Conservation (phyloP, 1,140 invertebrate species). For the Grapholita molesta region DNA sequence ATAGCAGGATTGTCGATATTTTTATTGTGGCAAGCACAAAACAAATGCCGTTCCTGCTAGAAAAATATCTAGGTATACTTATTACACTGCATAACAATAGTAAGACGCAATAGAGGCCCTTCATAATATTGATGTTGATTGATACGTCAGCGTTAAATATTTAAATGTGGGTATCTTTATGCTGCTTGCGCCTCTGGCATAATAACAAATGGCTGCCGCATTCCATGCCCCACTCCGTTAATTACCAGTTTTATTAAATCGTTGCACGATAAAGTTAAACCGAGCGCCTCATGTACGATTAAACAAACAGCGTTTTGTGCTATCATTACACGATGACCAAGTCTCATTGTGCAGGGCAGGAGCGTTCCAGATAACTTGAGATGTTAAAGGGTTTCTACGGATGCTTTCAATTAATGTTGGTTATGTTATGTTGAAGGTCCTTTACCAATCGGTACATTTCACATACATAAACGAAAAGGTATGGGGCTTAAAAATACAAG, state of each 20-base stretch:
- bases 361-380: not conserved
- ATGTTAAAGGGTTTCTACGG: not conserved
- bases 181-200: conserved; percentile 45
- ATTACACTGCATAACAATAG: conserved; percentile 28
- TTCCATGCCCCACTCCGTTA: conserved; percentile 44
- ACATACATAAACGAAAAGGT: too few species aligned
- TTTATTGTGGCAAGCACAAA: too few species aligned
- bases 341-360: not conserved
- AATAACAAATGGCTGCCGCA: conserved; percentile 66
- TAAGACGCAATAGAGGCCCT: conserved; percentile 23
- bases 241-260: conserved; percentile 30
- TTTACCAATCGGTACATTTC: too few species aligned
- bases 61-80: too few species aligned
- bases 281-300: conserved; percentile 13
- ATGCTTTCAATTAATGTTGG: not conserved
- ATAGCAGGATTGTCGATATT: too few species aligned
- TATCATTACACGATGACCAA: conserved; percentile 6
- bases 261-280: conserved; percentile 17
- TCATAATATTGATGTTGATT: conserved; percentile 46
- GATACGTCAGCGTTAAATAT: conserved; percentile 51
- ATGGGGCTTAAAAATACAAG: too few species aligned
- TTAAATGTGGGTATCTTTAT: conserved; percentile 58
- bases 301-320: conserved; percentile 1
- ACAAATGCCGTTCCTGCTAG: too few species aligned
- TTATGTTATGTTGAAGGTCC: too few species aligned